A percentile compares a stretch with the other conserved stretches of the same genome.
Evolutionary conservation across 2,113 vertebrate genomes (phyloP).

Genomic region (Garra rufa): DNA sequence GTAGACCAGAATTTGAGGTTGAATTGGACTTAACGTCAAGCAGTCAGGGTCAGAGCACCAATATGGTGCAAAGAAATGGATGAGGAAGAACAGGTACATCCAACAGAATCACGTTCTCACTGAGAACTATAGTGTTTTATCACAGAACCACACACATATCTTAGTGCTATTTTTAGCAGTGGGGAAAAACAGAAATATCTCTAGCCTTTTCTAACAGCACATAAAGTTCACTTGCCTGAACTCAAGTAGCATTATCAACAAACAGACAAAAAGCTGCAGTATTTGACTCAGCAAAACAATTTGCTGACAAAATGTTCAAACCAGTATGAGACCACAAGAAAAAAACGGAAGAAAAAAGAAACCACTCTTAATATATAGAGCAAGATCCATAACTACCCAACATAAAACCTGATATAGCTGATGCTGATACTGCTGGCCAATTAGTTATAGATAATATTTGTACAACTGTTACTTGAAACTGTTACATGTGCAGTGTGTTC

Average conservation of each 20-base stretch:
- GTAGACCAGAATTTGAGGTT: conserved; percentile 19
- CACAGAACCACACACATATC: conserved; percentile 43
- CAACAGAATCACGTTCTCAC: conserved; percentile 72
- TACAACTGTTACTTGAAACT: background rate
- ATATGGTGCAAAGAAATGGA: conserved; percentile 74
- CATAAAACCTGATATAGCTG: background rate
- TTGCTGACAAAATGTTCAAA: background rate
- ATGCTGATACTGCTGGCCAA: background rate
- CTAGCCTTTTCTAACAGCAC: background rate
- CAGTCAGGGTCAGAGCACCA: conserved; percentile 67
- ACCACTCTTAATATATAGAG: background rate
- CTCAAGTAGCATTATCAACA: background rate
- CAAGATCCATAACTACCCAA: background rate
- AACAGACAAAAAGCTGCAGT: conserved; percentile 9
- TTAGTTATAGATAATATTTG: background rate
- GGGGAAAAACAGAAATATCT: background rate
- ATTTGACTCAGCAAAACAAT: conserved; percentile 4
- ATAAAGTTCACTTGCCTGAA: background rate
- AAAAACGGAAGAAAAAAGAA: background rate
- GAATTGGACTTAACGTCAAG: conserved; percentile 5
- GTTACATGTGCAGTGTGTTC: background rate
- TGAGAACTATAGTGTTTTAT: conserved; percentile 70
- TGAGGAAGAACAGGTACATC: conserved; percentile 31
- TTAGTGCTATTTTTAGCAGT: conserved; percentile 28
- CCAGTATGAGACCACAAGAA: background rate